phyloP scores from a whole-genome alignment of 1,140 invertebrate species.

The Mizuhopecten yessoensis region DNA sequence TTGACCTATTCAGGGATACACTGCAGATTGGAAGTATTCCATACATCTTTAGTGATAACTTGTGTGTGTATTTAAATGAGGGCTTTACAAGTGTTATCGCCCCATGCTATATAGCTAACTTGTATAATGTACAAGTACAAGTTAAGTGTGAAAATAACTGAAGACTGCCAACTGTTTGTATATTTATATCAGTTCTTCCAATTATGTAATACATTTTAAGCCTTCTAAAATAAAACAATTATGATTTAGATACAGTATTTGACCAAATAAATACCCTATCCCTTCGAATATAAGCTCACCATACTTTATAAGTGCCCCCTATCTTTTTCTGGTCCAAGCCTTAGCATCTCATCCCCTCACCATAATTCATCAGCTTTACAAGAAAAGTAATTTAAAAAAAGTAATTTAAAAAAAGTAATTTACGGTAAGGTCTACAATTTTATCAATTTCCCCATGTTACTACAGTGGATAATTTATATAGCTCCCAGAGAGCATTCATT shows the following conservation, averaged over 20 bases:
- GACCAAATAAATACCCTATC: too few relatives aligned
- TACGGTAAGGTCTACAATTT: too few relatives aligned
- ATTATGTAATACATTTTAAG: background rate
- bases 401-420: too few relatives aligned
- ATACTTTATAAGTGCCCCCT: too few relatives aligned
- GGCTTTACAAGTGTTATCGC: slow-evolving; percentile 27
- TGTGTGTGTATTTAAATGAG: slow-evolving; percentile 19
- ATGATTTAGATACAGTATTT: background rate
- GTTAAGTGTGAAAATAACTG: background rate
- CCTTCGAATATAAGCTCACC: too few relatives aligned
- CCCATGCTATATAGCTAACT: background rate
- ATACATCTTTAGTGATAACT: background rate
- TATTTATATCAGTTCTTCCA: background rate
- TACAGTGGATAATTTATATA: too few relatives aligned
- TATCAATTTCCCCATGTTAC: too few relatives aligned
- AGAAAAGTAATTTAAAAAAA: too few relatives aligned
- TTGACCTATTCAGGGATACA: background rate
- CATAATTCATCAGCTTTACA: too few relatives aligned
- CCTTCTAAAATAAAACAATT: background rate
- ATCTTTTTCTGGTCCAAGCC: too few relatives aligned
- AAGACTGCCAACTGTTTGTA: background rate
- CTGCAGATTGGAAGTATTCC: background rate
- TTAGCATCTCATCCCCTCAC: too few relatives aligned
- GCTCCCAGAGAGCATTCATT: too few relatives aligned
- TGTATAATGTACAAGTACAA: background rate